Base-by-base conservation (phyloP, 1,140 invertebrate species). In the Anastrepha obliqua region DNA sequence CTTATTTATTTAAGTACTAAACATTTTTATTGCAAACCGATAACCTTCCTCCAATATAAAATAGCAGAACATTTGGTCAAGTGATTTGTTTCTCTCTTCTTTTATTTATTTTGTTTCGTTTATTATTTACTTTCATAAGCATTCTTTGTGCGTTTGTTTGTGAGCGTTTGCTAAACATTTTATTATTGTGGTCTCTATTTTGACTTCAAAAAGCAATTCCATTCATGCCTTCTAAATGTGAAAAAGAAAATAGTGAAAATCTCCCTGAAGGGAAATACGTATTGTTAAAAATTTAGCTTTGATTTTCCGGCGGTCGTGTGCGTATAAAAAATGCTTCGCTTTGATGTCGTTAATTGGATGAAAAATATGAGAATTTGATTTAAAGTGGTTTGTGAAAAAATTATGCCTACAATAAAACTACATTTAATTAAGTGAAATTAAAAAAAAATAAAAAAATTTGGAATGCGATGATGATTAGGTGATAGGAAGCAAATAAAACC, bases 281-380 rank as follows among this genome's bases (percentile, higher is more conserved):
- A 55, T 55, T 55, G 51, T 55, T 55, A 55, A 55, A 55, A 55
- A 55, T 2, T 55, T 55, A 55, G 51, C 51, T 55, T 55, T 55
- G 51, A 55, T 55, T 55, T 6, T 55, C 51, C 51, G 51, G 51
- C 51, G 51, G 6, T 55, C 4, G 17, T 62, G 60, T n/a, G 15
- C 8, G 60, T 62, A 62, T 62, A 4, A 65, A 29, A 67, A 39
- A 39, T 67, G 13, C 39, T 2, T 67, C 39, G n/a, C 29, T 67
- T 67, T 74, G 13, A 47, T 74, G 11, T 17, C 4, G 67, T n/a
- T 74, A 74, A 74, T 74, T 74, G 39, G 0, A 44, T 9, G 42
- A 74, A 47, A 74, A 74, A 74, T 74, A 74, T 74, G 6, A 17
- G 8, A 74, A 44, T 67, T 42, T 67, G 39, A 42, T 39, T 67